Conservation (phyloP, 1,140 invertebrate species). For the Zaprionus nigranus region DNA sequence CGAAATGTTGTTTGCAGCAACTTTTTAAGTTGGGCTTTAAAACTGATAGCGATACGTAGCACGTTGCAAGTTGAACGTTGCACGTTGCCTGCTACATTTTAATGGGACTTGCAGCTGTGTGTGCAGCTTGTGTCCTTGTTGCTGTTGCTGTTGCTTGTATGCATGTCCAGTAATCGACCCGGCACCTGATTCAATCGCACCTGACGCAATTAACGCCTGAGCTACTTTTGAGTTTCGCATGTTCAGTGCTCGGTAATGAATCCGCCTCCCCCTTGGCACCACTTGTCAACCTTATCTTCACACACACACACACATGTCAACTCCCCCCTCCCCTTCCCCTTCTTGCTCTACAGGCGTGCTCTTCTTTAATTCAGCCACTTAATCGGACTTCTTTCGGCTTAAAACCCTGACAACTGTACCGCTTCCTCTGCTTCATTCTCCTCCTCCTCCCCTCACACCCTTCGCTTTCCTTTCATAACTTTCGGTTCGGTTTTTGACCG, state of each 20-base stretch:
- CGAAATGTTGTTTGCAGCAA: constrained; percentile 9
- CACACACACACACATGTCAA: no score
- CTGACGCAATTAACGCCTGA: constrained; percentile 38
- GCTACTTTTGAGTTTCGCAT: background rate
- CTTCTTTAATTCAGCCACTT: constrained; percentile 7
- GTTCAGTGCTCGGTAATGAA: background rate
- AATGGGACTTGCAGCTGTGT: constrained; percentile 37
- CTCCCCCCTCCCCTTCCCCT: no score
- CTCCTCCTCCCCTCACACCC: background rate
- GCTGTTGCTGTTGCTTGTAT: constrained; percentile 1
- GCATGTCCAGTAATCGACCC: constrained; percentile 29
- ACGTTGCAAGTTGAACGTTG: constrained; percentile 35
- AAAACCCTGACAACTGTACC: constrained; percentile 4
- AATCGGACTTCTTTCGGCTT: constrained; percentile 8
- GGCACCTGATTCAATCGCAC: constrained; percentile 21
- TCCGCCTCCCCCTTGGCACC: background rate
- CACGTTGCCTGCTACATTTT: constrained; percentile 46
- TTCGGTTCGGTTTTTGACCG: constrained; percentile 10
- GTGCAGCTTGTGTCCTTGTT: background rate
- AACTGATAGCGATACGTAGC: constrained; percentile 37
- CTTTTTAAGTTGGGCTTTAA: constrained; percentile 24
- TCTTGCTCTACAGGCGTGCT: background rate
- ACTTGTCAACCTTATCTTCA: background rate
- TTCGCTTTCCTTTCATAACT: background rate
- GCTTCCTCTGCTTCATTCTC: background rate